Conservation (phyloP, 2,797 vertebrate species). For the Hippopotamyrus pictus region DNA sequence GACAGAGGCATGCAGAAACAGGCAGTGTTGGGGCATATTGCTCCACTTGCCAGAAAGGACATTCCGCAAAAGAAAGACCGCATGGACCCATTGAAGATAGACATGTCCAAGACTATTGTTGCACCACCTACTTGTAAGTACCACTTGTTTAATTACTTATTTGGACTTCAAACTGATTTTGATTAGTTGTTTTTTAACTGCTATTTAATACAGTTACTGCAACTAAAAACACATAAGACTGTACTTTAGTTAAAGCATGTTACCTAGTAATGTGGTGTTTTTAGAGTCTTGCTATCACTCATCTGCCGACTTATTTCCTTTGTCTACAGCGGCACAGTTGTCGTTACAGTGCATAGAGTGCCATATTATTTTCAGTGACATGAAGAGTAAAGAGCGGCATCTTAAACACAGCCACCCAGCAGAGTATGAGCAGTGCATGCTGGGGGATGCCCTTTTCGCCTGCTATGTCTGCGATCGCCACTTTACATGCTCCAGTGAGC, state of each 20-base stretch:
- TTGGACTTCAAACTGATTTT: background rate
- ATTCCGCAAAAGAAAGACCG: conserved; percentile 63
- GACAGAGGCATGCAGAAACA: conserved; percentile 13
- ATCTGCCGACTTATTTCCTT: background rate
- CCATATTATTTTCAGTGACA: conserved; percentile 75
- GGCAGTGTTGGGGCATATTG: conserved; percentile 35
- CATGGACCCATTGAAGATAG: conserved; percentile 64
- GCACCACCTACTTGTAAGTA: conserved; percentile 58
- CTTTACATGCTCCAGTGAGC: conserved; percentile 71
- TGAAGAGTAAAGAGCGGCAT: conserved; percentile 71
- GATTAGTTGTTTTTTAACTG: background rate
- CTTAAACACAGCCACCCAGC: conserved; percentile 69
- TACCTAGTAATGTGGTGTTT: conserved; percentile 10
- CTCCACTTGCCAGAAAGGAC: conserved; percentile 40
- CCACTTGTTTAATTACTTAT: background rate
- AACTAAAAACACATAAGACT: background rate
- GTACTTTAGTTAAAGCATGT: background rate
- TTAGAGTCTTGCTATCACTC: background rate
- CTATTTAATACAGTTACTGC: background rate
- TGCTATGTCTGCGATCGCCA: conserved; percentile 73
- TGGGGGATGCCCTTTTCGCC: conserved; percentile 66
- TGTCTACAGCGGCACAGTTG: conserved; percentile 59
- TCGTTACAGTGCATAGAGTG: conserved; percentile 70
- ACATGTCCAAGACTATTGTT: conserved; percentile 52
- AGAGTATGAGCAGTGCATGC: conserved; percentile 68